phyloP scores from a whole-genome alignment of 2,888 invertebrate species.

The Drosophila gaucha region DNA sequence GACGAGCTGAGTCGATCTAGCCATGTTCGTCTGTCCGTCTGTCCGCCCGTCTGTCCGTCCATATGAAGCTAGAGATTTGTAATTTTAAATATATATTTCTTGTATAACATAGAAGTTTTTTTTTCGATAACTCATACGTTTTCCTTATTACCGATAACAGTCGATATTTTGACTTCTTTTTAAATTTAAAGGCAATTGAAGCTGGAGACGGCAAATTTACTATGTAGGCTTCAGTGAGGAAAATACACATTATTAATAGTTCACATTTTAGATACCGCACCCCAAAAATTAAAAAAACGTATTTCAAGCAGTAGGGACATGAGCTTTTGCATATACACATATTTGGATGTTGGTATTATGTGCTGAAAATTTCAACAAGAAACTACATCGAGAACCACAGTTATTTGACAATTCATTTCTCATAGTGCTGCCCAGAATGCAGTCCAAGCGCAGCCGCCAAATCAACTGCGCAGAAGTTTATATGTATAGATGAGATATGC shows the following conservation, averaged over 20 bases:
- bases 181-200: too few species aligned
- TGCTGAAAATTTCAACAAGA: too few species aligned
- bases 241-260: background rate
- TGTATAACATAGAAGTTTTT: too few species aligned
- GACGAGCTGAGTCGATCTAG: background rate
- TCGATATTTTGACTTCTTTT: too few species aligned
- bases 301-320: too few species aligned
- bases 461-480: background rate
- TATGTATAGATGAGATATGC: too few species aligned
- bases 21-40: background rate
- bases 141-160: background rate
- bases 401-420: background rate
- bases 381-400: too few species aligned
- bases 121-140: background rate
- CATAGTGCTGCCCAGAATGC: background rate
- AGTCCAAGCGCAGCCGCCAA: background rate
- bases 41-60: background rate
- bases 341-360: too few species aligned
- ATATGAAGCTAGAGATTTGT: background rate
- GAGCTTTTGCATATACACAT: too few species aligned
- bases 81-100: background rate
- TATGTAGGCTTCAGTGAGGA: background rate
- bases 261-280: too few species aligned
- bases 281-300: too few species aligned
- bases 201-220: too few species aligned